Percentiles rank a stretch among this genome's conserved stretches.
phyloP scores from a whole-genome alignment of 2,113 vertebrate genomes.

The Ursus arctos region DNA sequence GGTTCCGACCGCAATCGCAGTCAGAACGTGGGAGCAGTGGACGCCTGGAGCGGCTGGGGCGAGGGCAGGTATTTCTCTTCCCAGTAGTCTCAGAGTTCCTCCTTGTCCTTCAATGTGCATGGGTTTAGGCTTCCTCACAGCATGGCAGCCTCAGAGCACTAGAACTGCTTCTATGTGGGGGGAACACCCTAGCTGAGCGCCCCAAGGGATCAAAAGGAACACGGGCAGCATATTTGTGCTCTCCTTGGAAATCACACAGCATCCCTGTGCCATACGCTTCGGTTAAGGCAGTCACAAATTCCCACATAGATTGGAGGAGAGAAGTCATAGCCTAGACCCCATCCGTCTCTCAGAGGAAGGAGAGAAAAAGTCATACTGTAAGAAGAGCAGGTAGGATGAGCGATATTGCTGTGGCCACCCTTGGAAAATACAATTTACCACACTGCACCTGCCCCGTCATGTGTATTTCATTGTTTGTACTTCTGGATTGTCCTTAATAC shows the following conservation, averaged over 20 bases:
- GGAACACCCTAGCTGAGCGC: not conserved
- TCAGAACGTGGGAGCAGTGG: not conserved
- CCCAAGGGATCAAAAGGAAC: not conserved
- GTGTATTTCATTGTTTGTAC: not conserved
- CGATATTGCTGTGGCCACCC: not conserved
- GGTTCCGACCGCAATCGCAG: not conserved
- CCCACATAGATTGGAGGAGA: too few relatives aligned
- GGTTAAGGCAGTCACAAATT: not conserved
- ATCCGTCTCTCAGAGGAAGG: not conserved
- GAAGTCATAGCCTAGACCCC: not conserved
- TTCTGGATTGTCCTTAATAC: not conserved
- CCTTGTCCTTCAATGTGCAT: not conserved
- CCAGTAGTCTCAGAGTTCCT: not conserved
- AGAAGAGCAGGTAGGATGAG: not conserved
- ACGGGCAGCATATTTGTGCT: not conserved
- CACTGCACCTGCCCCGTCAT: not conserved
- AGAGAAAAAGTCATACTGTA: not conserved
- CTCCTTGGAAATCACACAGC: not conserved
- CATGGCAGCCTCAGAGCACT: not conserved
- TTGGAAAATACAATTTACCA: not conserved
- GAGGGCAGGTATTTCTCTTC: not conserved
- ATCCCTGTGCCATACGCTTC: not conserved
- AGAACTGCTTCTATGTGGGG: not conserved
- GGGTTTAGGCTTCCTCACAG: not conserved
- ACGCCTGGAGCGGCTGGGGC: not conserved